These are phyloP conservation scores for Cyclargus thomasi DNA, from an alignment of 1,140 invertebrate genomes.

Conservation along the genomic window DNA sequence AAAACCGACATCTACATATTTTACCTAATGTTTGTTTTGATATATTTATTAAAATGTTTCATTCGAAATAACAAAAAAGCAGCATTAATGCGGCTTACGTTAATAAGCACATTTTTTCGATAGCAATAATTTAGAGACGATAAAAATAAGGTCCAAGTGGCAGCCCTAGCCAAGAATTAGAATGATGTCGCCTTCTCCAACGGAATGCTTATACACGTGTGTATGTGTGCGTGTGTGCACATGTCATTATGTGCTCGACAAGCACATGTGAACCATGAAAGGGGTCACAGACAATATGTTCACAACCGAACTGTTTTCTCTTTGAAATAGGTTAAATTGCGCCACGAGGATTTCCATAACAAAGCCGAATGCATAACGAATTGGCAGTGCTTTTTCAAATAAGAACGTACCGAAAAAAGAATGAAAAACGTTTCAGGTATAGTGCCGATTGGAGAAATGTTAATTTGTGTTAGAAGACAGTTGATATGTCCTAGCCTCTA, in stretches of 20 bases:
- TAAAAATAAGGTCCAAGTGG: background rate
- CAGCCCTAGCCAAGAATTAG: slow-evolving; percentile 7
- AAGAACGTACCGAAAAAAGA: background rate
- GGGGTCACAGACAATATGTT: slow-evolving; percentile 7
- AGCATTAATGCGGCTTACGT: no score
- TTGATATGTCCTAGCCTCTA: no score
- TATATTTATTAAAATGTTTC: no score
- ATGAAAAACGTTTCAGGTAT: no score
- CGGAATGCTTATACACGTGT: background rate
- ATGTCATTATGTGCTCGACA: background rate
- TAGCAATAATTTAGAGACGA: no score
- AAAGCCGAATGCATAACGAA: slow-evolving; percentile 1
- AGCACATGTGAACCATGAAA: background rate
- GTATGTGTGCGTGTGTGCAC: background rate
- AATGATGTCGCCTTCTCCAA: slow-evolving; percentile 9
- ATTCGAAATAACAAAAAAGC: no score
- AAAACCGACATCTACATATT: no score
- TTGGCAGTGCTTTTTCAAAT: background rate
- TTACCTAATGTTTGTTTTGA: no score
- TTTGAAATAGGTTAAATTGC: slow-evolving; percentile 1
- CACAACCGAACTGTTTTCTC: background rate
- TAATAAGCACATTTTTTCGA: no score
- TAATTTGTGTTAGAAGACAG: no score
- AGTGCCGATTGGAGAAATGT: no score
- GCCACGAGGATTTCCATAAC: background rate